Evolutionary conservation across 2,113 vertebrate species (phyloP), one percentile per base, ranked within the genome.

Genomic region (Trichechus manatus): DNA sequence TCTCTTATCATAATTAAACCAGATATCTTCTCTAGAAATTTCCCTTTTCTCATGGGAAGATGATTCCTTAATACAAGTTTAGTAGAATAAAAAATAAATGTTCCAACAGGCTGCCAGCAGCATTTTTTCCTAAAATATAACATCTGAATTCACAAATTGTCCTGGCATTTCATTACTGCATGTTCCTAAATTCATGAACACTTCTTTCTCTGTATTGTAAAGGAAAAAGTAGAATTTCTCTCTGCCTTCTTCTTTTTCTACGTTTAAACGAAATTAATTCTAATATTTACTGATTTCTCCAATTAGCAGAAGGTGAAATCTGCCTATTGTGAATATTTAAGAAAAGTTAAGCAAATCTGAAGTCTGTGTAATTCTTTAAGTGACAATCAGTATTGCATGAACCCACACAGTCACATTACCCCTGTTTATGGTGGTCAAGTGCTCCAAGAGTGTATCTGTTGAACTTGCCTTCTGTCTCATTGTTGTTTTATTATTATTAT

Each of bases 1-100:
- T 98, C 96, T 97, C 97, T 66, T 97, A 85, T 50, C 72, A 94
- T 87, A 93, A 89, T 97, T 94, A 94, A 97, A 87, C 84, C 64
- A 93, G 59, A 96, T 92, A 81, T 66, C 86, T 91, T 97, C 70
- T 95, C 75, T 96, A 94, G 92, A 93, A 96, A 96, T 87, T 53
- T 89, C 94, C 44, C 22, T 90, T 94, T 95, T 78, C 77, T 95
- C 93, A 95, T 89, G 53, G 29, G 94, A 97, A 91, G n/a, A 87
- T 66, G 36, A 70, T 44, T 81, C 36, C 77, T 91, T 91, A 95
- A 83, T 70, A 87, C 20, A 87, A 86, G 25, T 95, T 95, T 59
- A 66, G 74, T 59, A 92, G 86, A 96, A 95, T 81, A 72, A 97
- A 93, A 97, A 91, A 68, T 39, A 96, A 64, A 81, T 90, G 42